Conservation (phyloP, 2,888 invertebrate genomes). For the Crocallis elinguaria region DNA sequence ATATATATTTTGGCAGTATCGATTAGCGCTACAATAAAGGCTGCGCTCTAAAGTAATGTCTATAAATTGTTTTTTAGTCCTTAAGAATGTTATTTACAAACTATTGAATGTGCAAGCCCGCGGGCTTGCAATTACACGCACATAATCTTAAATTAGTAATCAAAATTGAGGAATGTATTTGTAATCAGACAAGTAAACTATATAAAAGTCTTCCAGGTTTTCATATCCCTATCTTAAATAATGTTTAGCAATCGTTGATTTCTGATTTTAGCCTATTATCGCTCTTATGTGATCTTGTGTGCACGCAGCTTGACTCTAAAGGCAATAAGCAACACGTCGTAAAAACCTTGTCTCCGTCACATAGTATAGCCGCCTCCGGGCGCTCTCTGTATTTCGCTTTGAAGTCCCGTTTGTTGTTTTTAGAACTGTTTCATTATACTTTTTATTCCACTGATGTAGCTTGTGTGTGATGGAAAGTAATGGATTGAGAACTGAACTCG, state of each 20-base stretch:
- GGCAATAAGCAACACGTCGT: conserved; percentile 61
- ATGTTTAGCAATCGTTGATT: neutral
- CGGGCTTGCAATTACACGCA: too few species aligned
- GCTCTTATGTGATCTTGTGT: conserved; percentile 42
- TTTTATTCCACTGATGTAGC: conserved; percentile 11
- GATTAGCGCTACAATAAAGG: too few species aligned
- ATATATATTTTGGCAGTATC: too few species aligned
- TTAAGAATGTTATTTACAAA: too few species aligned
- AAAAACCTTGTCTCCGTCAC: conserved; percentile 53
- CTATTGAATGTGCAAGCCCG: too few species aligned
- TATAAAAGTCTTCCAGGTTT: too few species aligned
- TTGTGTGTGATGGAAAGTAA: neutral
- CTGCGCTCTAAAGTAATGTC: too few species aligned
- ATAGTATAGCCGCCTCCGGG: conserved; percentile 42
- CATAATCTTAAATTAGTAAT: too few species aligned
- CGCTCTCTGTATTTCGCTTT: conserved; percentile 36
- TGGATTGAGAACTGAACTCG: too few species aligned
- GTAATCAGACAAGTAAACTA: too few species aligned
- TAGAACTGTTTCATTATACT: conserved; percentile 30
- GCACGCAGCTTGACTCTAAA: conserved; percentile 39
- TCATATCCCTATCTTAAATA: neutral
- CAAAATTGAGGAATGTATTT: too few species aligned
- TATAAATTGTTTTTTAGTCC: too few species aligned
- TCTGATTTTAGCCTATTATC: neutral
- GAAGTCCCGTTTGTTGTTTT: conserved; percentile 27